These are phyloP conservation scores for Pseudorhiza aurosa DNA, from an alignment of 30 jellyfish, hydroid and myxozoan genomes.

Conservation along the genomic window DNA sequence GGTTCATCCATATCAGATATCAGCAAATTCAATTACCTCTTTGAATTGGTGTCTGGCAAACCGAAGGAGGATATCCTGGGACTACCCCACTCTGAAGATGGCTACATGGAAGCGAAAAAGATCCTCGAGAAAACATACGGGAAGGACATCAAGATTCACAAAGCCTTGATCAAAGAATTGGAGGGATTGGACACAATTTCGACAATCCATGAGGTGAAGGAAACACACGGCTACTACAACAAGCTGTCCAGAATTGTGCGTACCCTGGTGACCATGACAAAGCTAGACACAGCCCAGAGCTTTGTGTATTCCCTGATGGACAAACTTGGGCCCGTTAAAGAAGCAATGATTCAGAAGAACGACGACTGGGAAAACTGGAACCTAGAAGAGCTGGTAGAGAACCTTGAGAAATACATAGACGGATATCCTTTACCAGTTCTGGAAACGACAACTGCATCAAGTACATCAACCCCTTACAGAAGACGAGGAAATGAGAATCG, in stretches of 20 bases:
- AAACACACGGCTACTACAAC: slow-evolving; percentile 55
- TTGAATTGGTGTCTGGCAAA: slow-evolving; percentile 55
- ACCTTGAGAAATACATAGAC: slow-evolving; percentile 43
- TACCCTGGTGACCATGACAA: slow-evolving; percentile 56
- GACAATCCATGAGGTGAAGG: slow-evolving; percentile 23
- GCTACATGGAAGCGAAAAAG: slow-evolving; percentile 45
- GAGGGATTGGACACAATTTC: slow-evolving; percentile 1
- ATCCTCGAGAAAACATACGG: slow-evolving; percentile 44
- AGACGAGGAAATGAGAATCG: slow-evolving; percentile 7
- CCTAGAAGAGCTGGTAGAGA: slow-evolving; percentile 46
- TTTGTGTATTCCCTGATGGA: slow-evolving; percentile 40
- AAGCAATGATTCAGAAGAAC: slow-evolving; percentile 36
- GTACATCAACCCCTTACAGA: not conserved
- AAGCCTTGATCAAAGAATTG: slow-evolving; percentile 55
- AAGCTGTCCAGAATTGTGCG: slow-evolving; percentile 54
- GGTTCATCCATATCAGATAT: slow-evolving; percentile 64
- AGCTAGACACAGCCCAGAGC: slow-evolving; percentile 54
- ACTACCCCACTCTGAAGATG: slow-evolving; percentile 43
- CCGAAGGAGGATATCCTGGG: slow-evolving; percentile 68
- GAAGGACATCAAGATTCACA: slow-evolving; percentile 44
- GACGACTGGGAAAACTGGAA: slow-evolving; percentile 49
- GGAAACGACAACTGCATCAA: slow-evolving; percentile 13
- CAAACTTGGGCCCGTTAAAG: slow-evolving; percentile 63
- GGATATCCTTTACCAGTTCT: slow-evolving; percentile 42
- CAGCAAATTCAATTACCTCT: slow-evolving; percentile 69